These are phyloP conservation scores for Ophion ellenae DNA, from an alignment of 2,888 invertebrate genomes.

Conservation along the genomic window DNA sequence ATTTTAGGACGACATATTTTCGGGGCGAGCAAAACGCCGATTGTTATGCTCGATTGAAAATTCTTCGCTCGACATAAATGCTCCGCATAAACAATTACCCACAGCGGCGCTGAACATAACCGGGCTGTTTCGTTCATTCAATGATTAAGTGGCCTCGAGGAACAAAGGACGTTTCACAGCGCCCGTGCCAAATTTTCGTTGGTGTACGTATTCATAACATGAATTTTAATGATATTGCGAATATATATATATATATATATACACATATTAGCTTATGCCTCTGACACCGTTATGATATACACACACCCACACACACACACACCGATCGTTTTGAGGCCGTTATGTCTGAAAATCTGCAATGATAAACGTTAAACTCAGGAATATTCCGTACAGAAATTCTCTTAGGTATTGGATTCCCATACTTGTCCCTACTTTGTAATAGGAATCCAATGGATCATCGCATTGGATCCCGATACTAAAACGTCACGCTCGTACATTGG, in stretches of 20 bases:
- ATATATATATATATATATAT: conserved; percentile 12
- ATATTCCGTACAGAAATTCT: too few relatives aligned
- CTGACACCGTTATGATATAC: too few relatives aligned
- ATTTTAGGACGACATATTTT: background rate
- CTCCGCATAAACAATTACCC: conserved; percentile 37
- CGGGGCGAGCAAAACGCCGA: background rate
- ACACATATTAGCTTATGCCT: too few relatives aligned
- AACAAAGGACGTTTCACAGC: conserved; percentile 49
- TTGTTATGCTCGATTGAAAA: background rate
- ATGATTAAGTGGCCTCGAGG: conserved; percentile 49
- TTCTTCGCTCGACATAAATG: conserved; percentile 13
- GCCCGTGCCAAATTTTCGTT: conserved; percentile 52
- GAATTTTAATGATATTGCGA: conserved; percentile 59
- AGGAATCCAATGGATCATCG: too few relatives aligned
- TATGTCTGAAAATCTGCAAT: too few relatives aligned
- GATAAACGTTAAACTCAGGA: too few relatives aligned
- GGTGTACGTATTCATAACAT: conserved; percentile 23
- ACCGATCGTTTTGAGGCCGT: too few relatives aligned
- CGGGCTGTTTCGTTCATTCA: conserved; percentile 45
- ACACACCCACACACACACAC: too few relatives aligned
- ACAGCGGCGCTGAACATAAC: conserved; percentile 11
- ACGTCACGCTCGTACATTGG: too few relatives aligned
- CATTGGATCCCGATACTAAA: too few relatives aligned
- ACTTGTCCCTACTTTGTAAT: too few relatives aligned
- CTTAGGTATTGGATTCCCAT: too few relatives aligned